Base-by-base conservation (phyloP, 1,140 invertebrate genomes). In the Drosophila murphyi region DNA sequence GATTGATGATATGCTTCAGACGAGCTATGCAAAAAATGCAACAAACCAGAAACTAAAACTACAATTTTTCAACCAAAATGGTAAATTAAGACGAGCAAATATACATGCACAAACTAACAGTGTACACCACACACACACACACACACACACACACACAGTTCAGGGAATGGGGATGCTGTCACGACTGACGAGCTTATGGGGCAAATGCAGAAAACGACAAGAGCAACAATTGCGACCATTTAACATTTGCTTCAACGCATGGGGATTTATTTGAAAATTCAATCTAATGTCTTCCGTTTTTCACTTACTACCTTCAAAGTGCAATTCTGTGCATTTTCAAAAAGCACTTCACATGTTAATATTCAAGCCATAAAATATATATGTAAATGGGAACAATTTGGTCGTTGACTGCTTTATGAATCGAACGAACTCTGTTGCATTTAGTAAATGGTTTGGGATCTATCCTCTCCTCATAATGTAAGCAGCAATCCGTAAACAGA, bases 221-320 rank as follows among this genome's bases (percentile, higher is more conserved):
- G 59, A 80, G 51, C 68, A 85, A 70, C 72, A 80, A 85, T 76
- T 85, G 77, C 76, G 69, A 80, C 80, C 80, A 85, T 85, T 83
- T 85, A 83, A 83, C 81, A 76, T 76, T 72, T 78, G 51, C 76
- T 43, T 55, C 57, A 59, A 59, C 51, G 39, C 29, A 69, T 39
- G n/a, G 29, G 35, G 10, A 59, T 51, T 50, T 41, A n/a, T 34
- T 34, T 59, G 31, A 31, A 51, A 12, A 43, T 12, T 20, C 5
- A 8, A 50, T 48, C 39, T 32, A 43, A 32, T n/a, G 7, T 0
- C 37, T 41, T 12, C 3, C 50, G 8, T n/a, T 65, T 47, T 31
- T 45, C 62, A 54, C 41, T 60, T 63, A 50, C 37, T 20, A 28
- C 32, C 51, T 43, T 8, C 10, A 43, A 56, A 35, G 35, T 35